Conservation (phyloP, 2,113 vertebrate genomes). For the Perognathus longimembris region DNA sequence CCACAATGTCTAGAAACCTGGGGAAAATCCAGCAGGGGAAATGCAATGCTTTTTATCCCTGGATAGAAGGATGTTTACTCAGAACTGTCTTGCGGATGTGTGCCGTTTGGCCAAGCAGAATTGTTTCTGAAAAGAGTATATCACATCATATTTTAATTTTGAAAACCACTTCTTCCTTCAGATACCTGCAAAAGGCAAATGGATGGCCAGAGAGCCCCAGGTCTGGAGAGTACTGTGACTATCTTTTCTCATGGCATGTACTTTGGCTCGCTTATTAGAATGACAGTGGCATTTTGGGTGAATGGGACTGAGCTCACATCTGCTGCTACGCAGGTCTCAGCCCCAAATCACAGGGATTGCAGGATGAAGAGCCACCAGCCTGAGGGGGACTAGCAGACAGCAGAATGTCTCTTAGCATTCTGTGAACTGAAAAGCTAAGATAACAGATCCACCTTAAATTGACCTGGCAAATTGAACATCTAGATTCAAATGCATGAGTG, state of each 20-base stretch:
- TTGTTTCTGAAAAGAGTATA: rapidly evolving
- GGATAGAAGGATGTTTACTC: not conserved
- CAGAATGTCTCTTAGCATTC: not conserved
- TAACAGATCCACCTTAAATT: not conserved
- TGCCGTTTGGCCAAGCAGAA: not conserved
- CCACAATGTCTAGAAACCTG: not conserved
- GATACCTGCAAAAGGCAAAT: not conserved
- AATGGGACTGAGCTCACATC: not conserved
- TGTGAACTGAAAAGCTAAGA: not conserved
- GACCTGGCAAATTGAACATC: not conserved
- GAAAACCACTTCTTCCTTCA: not conserved
- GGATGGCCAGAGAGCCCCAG: not conserved
- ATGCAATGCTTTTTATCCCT: not conserved
- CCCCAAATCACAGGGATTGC: not conserved
- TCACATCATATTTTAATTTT: not conserved
- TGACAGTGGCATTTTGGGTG: rapidly evolving
- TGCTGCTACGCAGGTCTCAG: not conserved
- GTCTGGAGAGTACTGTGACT: not conserved
- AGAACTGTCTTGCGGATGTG: not conserved
- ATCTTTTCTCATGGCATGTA: rapidly evolving
- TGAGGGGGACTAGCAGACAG: not conserved
- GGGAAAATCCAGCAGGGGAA: not conserved
- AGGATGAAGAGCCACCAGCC: not conserved
- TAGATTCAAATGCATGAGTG: not conserved
- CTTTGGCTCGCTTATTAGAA: not conserved